Base-by-base conservation (phyloP, 2,797 vertebrate genomes). In the Pyrocephalus nanus region DNA sequence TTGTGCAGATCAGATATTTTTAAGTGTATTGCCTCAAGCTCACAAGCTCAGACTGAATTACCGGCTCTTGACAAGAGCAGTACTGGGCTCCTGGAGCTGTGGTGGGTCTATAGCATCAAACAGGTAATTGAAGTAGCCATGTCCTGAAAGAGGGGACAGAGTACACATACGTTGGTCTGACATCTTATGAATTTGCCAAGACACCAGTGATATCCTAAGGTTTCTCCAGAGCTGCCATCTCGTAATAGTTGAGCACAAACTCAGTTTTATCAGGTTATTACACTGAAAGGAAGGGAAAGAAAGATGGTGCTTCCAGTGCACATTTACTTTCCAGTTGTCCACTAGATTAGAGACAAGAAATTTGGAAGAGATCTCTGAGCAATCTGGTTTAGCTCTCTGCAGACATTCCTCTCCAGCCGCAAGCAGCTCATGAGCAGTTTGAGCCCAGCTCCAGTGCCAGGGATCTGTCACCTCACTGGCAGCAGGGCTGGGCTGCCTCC, bases 401-500 rank as follows among this genome's bases (percentile, higher is more conserved):
- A 90, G 93, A 88, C 88, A 92, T 94, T 95, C 88, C 88, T 94
- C 71, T 88, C 48, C 48, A 95, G 93, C 92, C 71, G 3, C 93
- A 95, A 92, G 92, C 92, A 90, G 90, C 88, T 93, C 79, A 78
- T 42, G 90, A 94, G 80, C 54, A 82, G 89, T 64, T 92, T 27
- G 4, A 91, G 55, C 25, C 60, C 65, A 62, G 48, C 51, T 88
- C 55, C 3, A 4, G 60, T 90, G 93, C 95, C 96, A 95, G 90
- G 86, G 90, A 94, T 95, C 93, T 95, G 94, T 95, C 95, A 95
- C 95, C 82, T 94, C 88, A 90, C 86, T 94, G 96, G 88, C 90
- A 90, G 70, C 1, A 0, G 20, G 60, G 83, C 43, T 88, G 48
- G 80, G 60, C 55, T 92, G 73, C 62, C 86, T 90, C 64, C 60